Base-by-base conservation (phyloP, 2,888 invertebrate species). In the Campopleginae sp. region DNA sequence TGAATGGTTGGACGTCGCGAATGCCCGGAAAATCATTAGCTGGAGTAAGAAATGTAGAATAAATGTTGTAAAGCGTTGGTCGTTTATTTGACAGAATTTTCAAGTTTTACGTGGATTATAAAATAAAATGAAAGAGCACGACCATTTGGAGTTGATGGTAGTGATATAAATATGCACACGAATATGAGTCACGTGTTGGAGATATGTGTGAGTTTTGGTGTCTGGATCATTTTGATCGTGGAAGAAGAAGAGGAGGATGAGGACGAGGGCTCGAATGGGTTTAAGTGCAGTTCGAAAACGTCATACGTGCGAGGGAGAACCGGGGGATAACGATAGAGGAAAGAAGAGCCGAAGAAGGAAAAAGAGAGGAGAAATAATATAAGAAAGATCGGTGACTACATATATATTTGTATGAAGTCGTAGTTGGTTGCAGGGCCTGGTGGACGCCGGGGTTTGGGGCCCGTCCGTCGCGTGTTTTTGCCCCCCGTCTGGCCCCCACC, bases 401-500 rank as follows among this genome's bases (percentile, higher is more conserved):
- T 66, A 80, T 68, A 76, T 48, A 63, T 42, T 70, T 63, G 58
- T 51, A 44, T 38, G 12, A 46, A 61, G 46, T 86, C 85, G 85
- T 86, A 87, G 89, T 87, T 87, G 89, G 88, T 88, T 88, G 87
- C 72, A 83, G 89, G 89, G 89, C 87, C 88, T 86, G 74, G 71
- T 74, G 76, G 80, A 85, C 75, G 76, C 77, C 72, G 85, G 88
- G 90, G 90, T 91, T 90, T 90, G 89, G 90, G 91, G 89, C 91
- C 90, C 89, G 85, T 74, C 83, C 77, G 90, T 91, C 90, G 90
- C 90, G 89, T 91, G 91, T 91, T 91, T 91, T 91, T 91, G 91
- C 90, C 91, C 91, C 91, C 90, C 90, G 91, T 91, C 91, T 91
- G 91, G 91, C 88, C 90, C 91, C 91, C 91, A 88, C 90, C 88